Evolutionary conservation across 1,140 invertebrate species (phyloP).

Genomic region (Drosophila eugracilis): DNA sequence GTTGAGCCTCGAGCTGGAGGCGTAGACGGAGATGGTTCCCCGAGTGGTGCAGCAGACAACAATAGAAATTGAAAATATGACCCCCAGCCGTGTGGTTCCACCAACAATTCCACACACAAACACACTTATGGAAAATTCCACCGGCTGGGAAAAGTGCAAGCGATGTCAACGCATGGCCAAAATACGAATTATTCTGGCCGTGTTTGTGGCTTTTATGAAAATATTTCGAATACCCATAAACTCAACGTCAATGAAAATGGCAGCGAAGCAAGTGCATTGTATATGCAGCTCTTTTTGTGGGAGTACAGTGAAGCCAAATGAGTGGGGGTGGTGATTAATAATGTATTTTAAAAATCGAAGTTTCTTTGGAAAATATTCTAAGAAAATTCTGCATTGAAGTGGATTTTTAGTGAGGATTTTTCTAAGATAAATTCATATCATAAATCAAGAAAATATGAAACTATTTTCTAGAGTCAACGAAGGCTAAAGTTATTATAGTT

Average conservation of each 20-base stretch:
- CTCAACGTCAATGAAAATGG: constrained; percentile 28
- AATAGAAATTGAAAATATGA: constrained; percentile 73
- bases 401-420: no score
- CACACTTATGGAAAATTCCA: constrained; percentile 22
- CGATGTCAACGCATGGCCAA: constrained; percentile 43
- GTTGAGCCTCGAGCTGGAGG: constrained; percentile 33
- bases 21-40: background rate
- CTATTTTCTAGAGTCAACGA: no score
- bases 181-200: constrained; percentile 69
- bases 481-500: no score
- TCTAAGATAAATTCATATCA: no score
- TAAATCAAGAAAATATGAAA: no score
- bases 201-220: constrained; percentile 60
- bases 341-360: no score
- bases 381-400: no score
- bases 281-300: constrained; percentile 8
- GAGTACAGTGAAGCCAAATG: background rate
- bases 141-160: constrained; percentile 1
- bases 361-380: no score
- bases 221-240: constrained; percentile 58
- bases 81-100: constrained; percentile 7
- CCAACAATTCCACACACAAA: constrained; percentile 26
- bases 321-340: background rate
- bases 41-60: constrained; percentile 25
- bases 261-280: constrained; percentile 5